These are phyloP conservation scores for Gallinago stenura DNA, from an alignment of 2,797 vertebrate species.

Conservation along the genomic window DNA sequence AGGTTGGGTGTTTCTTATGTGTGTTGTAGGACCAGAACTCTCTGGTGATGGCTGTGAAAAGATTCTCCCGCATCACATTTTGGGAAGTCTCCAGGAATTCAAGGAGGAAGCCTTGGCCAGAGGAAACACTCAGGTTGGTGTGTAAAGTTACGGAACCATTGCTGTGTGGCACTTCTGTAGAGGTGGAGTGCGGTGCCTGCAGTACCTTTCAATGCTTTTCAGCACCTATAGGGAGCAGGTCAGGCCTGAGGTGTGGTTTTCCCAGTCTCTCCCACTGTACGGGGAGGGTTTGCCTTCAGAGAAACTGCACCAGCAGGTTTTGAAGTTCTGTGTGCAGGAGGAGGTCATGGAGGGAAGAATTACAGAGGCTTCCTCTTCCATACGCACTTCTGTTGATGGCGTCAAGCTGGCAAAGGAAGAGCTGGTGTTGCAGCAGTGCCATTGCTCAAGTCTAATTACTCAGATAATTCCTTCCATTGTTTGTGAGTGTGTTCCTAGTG, in stretches of 20 bases:
- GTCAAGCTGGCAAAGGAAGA: not conserved
- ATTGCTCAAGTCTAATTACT: not conserved
- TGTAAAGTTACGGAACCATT: not conserved
- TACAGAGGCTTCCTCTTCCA: not conserved
- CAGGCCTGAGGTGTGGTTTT: constrained; percentile 36
- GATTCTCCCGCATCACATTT: constrained; percentile 89
- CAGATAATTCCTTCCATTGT: not conserved
- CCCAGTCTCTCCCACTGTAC: not conserved
- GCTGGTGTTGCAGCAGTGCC: not conserved
- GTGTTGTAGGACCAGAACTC: constrained; percentile 66
- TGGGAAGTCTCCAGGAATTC: constrained; percentile 89
- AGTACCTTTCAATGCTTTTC: not conserved
- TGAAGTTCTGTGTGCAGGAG: not conserved
- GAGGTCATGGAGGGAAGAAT: not conserved
- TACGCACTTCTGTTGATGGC: not conserved
- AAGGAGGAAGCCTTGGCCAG: constrained; percentile 82
- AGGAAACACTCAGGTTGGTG: constrained; percentile 83
- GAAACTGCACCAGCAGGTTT: constrained; percentile 43
- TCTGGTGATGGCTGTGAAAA: constrained; percentile 74
- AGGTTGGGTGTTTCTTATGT: not conserved
- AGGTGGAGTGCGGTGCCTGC: not conserved
- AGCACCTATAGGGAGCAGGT: not conserved
- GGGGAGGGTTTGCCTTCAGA: not conserved
- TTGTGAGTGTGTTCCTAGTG: not conserved
- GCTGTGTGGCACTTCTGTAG: not conserved